phyloP scores from a whole-genome alignment of 2,113 vertebrate species.

The Tetrax tetrax region DNA sequence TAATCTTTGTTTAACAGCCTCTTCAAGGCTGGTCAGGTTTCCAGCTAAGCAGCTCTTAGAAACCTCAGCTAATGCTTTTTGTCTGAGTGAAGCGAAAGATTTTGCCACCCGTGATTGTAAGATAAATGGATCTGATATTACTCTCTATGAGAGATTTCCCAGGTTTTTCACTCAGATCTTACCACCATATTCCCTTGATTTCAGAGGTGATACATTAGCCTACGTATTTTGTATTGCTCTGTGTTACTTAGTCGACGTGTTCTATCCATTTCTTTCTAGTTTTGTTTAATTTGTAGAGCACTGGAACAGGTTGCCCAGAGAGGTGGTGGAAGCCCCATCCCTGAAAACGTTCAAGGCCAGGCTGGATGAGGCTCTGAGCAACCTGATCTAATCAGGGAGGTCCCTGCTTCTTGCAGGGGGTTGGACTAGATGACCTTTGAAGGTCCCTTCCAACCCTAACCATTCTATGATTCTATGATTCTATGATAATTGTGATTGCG shows the following conservation, averaged over 20 bases:
- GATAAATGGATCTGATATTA: slow-evolving; percentile 5
- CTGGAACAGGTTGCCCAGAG: too few relatives aligned
- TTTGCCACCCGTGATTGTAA: not conserved
- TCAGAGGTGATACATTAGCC: not conserved
- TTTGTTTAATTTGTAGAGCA: too few relatives aligned
- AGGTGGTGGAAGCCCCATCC: too few relatives aligned
- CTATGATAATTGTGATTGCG: not conserved
- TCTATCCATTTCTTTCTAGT: not conserved
- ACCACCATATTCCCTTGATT: not conserved
- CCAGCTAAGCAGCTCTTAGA: slow-evolving; percentile 30
- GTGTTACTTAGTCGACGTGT: not conserved
- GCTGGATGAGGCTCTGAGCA: too few relatives aligned
- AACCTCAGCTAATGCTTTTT: slow-evolving; percentile 17
- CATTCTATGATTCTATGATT: too few relatives aligned
- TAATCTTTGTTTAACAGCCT: slow-evolving; percentile 26
- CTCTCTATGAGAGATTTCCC: not conserved
- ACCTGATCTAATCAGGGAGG: too few relatives aligned
- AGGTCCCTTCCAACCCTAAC: too few relatives aligned
- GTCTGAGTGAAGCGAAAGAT: not conserved
- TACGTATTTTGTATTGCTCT: not conserved
- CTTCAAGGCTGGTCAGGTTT: slow-evolving; percentile 22
- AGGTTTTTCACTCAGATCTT: not conserved
- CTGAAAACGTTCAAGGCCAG: too few relatives aligned
- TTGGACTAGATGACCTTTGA: too few relatives aligned
- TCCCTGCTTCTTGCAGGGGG: too few relatives aligned